Evolutionary conservation across 2,888 invertebrate genomes (phyloP).

Genomic region (Drosophila eohydei): DNA sequence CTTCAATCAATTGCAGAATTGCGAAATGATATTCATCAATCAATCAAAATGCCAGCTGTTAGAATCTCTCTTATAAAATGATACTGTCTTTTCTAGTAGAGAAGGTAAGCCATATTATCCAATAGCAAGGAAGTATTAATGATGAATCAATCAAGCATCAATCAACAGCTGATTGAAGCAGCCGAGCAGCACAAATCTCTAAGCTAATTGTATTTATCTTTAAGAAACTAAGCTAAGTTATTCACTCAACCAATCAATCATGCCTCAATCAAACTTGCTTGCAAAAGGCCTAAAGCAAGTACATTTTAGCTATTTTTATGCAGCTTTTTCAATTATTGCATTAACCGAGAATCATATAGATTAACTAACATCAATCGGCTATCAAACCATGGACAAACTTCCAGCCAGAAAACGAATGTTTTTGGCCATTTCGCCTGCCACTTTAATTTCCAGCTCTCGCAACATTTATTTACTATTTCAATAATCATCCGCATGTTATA

Average conservation of each 20-base stretch:
- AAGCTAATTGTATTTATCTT: too few species aligned
- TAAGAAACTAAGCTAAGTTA: background rate
- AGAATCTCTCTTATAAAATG: too few species aligned
- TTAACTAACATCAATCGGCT: background rate
- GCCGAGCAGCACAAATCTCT: too few species aligned
- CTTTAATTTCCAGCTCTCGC: background rate
- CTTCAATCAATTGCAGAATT: too few species aligned
- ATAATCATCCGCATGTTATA: constrained; percentile 41
- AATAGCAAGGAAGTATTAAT: too few species aligned
- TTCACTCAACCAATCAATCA: background rate
- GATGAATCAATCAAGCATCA: too few species aligned
- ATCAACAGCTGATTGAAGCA: too few species aligned
- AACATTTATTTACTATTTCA: background rate
- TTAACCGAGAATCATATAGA: background rate
- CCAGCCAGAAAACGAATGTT: background rate
- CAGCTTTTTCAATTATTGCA: background rate
- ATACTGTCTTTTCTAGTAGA: too few species aligned
- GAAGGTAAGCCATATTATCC: too few species aligned
- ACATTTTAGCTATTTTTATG: background rate
- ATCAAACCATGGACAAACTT: background rate
- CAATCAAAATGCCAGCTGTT: too few species aligned
- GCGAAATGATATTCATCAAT: too few species aligned
- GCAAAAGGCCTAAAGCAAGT: background rate
- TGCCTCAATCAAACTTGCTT: background rate
- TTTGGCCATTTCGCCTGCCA: background rate